Evolutionary conservation across 2,797 vertebrate genomes (phyloP).

Genomic region (Prionace glauca): DNA sequence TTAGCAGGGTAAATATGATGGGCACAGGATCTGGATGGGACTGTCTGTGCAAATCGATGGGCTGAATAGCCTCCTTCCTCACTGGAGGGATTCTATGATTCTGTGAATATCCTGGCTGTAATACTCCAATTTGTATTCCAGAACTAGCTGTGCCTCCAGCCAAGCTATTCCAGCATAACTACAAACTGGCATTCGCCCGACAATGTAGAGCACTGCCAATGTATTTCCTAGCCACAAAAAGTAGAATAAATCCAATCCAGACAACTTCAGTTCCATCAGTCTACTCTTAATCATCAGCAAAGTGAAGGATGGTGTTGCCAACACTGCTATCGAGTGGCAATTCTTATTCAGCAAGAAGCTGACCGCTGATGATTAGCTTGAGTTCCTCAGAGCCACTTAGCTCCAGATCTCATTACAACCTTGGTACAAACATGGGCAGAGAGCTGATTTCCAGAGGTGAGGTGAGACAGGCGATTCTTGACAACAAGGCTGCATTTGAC

Average conservation of each 20-base stretch:
- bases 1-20: too few relatives aligned
- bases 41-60: too few relatives aligned
- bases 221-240: not conserved
- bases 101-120: not conserved
- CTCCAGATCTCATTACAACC: too few relatives aligned
- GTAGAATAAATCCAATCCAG: not conserved
- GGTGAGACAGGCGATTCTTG: not conserved
- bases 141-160: not conserved
- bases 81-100: too few relatives aligned
- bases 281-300: not conserved
- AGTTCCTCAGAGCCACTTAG: too few relatives aligned
- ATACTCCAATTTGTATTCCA: not conserved
- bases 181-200: not conserved
- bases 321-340: not conserved
- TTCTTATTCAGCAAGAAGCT: not conserved
- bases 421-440: not conserved
- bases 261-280: not conserved
- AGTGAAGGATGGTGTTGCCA: not conserved
- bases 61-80: too few relatives aligned
- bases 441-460: not conserved
- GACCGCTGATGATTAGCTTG: too few relatives aligned
- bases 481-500: not conserved
- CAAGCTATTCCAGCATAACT: not conserved
- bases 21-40: too few relatives aligned
- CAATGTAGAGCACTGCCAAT: not conserved